Evolutionary conservation across 2,888 invertebrate species (phyloP), one percentile per base, ranked within the genome.

Genomic region (Meloe dianella): DNA sequence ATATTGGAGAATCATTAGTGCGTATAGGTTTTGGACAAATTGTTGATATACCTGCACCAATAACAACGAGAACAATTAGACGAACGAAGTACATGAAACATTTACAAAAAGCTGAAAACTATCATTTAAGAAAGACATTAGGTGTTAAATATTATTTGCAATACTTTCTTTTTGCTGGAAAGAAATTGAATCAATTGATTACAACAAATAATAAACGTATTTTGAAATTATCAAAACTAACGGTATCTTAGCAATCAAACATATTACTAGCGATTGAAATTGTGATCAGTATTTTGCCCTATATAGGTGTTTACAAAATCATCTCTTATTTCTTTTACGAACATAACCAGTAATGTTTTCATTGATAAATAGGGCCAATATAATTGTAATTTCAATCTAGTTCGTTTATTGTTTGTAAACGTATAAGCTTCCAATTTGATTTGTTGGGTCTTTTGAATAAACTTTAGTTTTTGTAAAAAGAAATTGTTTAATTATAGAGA

Each of bases 21-120:
- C 82, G 80, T 74, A 79, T 87, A 66, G 87, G 87, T 80, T 96
- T 96, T 80, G 96, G 94, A 0, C 94, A 94, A 0, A 69, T 77
- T 14, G 74, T 75, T 9, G 89, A 89, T 2, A 92, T 94, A 4
- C 14, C 38, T 14, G 4, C 38, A 0, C 8, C 51, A 20, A 20
- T 17, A 64, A 84, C 81, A 77, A 78, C 77, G 75, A 61, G 29
- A 81, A 83, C 65, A 78, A 83, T 63, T 68, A n/a, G n/a, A n/a
- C n/a, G n/a, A n/a, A n/a, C 80, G 17, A 73, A 73, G 30, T 87
- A 87, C 74, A 82, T 83, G 70, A 81, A 81, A 51, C 74, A 80
- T 61, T 75, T 88, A 29, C 74, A 83, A 61, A 75, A 74, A 20
- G 86, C 86, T 14, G 85, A 87, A 76, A 81, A 82, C 61, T 78